Evolutionary conservation across 1,140 invertebrate species (phyloP), one percentile per base, ranked within the genome.

Genomic region (Temnothorax nylanderi): DNA sequence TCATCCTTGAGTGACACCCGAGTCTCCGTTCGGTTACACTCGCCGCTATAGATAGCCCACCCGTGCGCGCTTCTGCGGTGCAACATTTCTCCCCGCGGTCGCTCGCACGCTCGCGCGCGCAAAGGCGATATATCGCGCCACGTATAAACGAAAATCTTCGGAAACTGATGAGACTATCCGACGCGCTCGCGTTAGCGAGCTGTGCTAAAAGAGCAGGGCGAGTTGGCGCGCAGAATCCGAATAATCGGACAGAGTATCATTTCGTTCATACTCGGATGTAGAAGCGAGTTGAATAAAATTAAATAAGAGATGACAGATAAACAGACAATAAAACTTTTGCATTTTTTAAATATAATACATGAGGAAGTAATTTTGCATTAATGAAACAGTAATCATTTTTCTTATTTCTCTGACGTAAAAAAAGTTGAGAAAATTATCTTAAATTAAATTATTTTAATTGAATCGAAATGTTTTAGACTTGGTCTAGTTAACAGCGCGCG

Each of bases 31-130:
- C 93, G 93, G 94, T 93, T 94, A 95, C 94, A 94, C 91, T 93
- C 85, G 74, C 69, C 90, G 93, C 94, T 95, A 95, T 95, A 95
- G 92, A 95, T 95, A 95, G 95, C 94, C 94, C 94, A 95, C 94
- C 94, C 94, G 91, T 93, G 93, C 93, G 93, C 92, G 92, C 92
- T 16, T 88, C 90, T 41, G 76, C 88, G 91, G 91, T 91, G 92
- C 91, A 91, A 94, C 93, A 91, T 92, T 60, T 91, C 89, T 88
- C 85, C 67, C 75, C 54, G 49, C 80, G 56, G 18, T n/a, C 32
- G 26, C 21, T 82, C 16, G 56, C 56, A 32, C 60, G 60, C 69
- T 81, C 69, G 49, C 32, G 37, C n/a, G 65, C 49, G 72, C 37
- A 65, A 87, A 72, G 78, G 67, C 77, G 86, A 86, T 86, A 62